phyloP scores from a whole-genome alignment of 2,888 invertebrate genomes.

The Disparrhopalites patrizii region DNA sequence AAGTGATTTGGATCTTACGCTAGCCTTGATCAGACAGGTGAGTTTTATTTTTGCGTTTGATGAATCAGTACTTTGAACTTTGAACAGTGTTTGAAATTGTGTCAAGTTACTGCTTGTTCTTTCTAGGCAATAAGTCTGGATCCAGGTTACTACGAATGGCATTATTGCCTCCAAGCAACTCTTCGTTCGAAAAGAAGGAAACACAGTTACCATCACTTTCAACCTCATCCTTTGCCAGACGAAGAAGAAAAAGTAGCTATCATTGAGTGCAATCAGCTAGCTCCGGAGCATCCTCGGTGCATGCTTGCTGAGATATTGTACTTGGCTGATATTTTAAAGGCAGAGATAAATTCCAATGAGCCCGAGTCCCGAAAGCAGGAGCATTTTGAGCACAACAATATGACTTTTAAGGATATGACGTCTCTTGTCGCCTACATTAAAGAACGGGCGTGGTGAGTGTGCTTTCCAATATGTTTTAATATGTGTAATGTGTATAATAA shows the following conservation, averaged over 20 bases:
- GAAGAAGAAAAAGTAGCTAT: background rate
- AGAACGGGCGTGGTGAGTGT: background rate
- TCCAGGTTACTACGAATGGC: slow-evolving; percentile 10
- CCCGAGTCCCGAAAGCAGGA: background rate
- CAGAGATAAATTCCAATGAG: background rate
- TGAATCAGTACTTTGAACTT: background rate
- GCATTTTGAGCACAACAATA: background rate
- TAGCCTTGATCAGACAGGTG: background rate
- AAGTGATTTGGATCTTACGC: background rate
- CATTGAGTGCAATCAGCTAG: too few species aligned
- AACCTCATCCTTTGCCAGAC: background rate
- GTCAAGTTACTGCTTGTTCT: too few species aligned
- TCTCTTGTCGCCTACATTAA: background rate
- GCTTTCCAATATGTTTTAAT: too few species aligned
- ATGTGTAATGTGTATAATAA: too few species aligned
- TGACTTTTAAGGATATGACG: background rate
- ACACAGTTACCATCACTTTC: background rate
- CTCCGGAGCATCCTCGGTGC: slow-evolving; percentile 1
- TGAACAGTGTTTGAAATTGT: background rate
- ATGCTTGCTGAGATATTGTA: background rate
- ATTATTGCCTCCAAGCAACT: background rate
- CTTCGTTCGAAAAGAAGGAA: background rate
- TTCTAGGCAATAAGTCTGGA: background rate
- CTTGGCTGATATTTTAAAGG: background rate
- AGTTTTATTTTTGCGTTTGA: background rate